Evolutionary conservation across 1,140 invertebrate species (phyloP).

Genomic region (Drosophila subpulchrella): DNA sequence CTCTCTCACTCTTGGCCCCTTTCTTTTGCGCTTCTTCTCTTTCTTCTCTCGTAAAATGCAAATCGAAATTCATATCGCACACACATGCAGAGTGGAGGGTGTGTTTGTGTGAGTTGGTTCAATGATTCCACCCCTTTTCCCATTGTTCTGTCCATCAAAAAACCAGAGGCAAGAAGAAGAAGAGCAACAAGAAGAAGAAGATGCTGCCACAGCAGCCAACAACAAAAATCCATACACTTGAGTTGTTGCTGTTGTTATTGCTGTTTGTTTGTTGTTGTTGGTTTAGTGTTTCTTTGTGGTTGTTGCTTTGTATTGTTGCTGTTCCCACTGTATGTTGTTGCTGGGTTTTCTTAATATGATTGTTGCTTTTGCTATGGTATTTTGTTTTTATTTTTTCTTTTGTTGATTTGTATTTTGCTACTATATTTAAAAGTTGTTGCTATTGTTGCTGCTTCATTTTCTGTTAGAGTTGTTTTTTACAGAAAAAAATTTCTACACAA

Average conservation of each 20-base stretch:
- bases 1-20: neutral
- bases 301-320: neutral
- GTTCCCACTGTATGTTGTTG: neutral
- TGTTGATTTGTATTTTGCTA: too few species aligned
- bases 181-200: conserved; percentile 30
- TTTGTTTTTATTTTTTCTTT: too few species aligned
- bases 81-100: conserved; percentile 32
- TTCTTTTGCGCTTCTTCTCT: conserved; percentile 2
- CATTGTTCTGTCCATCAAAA: conserved; percentile 84
- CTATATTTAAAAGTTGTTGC: too few species aligned
- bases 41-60: conserved; percentile 73
- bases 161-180: conserved; percentile 22
- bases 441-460: neutral
- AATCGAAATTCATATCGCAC: conserved; percentile 75
- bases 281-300: neutral
- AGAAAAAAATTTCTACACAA: too few species aligned
- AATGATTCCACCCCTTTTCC: conserved; percentile 82
- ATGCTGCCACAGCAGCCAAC: conserved; percentile 31
- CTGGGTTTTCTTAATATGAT: neutral
- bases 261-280: conserved; percentile 48
- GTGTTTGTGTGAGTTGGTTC: conserved; percentile 42
- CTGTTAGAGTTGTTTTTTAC: too few species aligned
- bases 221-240: conserved; percentile 16
- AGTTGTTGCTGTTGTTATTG: conserved; percentile 3
- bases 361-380: too few species aligned